Evolutionary conservation across 2,888 invertebrate species (phyloP), one percentile per base, ranked within the genome.

Genomic region (Epinotia bilunana): DNA sequence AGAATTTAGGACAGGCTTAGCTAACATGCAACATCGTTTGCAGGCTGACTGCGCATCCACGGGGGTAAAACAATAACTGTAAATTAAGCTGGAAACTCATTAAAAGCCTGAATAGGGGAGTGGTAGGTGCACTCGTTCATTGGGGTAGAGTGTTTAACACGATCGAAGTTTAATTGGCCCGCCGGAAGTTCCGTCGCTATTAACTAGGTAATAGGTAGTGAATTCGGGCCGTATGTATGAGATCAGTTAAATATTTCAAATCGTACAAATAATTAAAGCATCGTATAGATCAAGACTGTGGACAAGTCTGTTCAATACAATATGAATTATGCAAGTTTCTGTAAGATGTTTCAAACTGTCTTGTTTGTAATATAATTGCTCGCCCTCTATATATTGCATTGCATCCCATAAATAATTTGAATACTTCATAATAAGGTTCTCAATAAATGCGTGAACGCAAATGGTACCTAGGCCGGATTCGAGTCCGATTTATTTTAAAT

Each of bases 1-100:
- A 74, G 70, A 74, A 71, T 71, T 74, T 74, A 74, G 74, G 64
- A 74, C 74, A 74, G 64, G 64, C 70, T 64, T 49, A 57, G 58
- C 63, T 49, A 71, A 71, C 64, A 23, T 64, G 75, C 86, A 83
- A 81, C 82, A 80, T 82, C 82, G 82, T 86, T 86, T 84, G 84
- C 85, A 82, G 84, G 83, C 85, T 84, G 79, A 85, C 88, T 88
- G 85, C 84, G 84, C 84, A 82, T 84, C 84, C 84, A 83, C 85
- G 82, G 80, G 90, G 88, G 87, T 89, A 85, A 88, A 92, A 92
- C 91, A 91, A 93, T 92, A 92, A 90, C 90, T 87, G 90, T 91
- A 91, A 92, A 92, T 91, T 91, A 90, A 90, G 80, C 88, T 88
- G 81, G 83, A 90, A 92, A 91, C 91, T 93, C 91, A 91, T 92